Evolutionary conservation across 2,888 invertebrate genomes (phyloP).

Genomic region (Baccha elongata): DNA sequence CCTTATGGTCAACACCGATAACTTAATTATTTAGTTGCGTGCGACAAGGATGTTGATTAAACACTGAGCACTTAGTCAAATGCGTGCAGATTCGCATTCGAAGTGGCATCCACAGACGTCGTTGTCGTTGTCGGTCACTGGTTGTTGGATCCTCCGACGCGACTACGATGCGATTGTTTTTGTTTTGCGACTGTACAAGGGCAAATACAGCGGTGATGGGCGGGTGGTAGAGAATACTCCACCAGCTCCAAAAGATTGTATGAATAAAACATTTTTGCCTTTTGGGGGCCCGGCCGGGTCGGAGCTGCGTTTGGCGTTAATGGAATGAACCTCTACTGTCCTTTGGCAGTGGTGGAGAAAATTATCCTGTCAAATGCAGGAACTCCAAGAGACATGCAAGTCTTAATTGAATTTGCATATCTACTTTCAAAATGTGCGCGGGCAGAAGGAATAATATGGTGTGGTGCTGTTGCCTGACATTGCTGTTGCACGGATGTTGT

Average conservation of each 20-base stretch:
- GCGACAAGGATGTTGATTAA: slow-evolving; percentile 76
- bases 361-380: slow-evolving; percentile 74
- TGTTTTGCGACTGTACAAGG: slow-evolving; percentile 35
- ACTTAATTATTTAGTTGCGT: slow-evolving; percentile 77
- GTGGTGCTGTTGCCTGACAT: slow-evolving; percentile 11
- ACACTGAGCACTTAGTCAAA: slow-evolving; percentile 77
- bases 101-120: slow-evolving; percentile 61
- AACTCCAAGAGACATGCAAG: slow-evolving; percentile 71
- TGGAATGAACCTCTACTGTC: slow-evolving; percentile 71
- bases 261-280: slow-evolving; percentile 71
- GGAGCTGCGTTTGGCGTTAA: slow-evolving; percentile 57
- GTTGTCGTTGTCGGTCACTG: slow-evolving; percentile 14
- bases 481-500: slow-evolving; percentile 32
- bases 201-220: background rate
- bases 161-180: slow-evolving; percentile 31
- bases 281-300: slow-evolving; percentile 23
- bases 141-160: slow-evolving; percentile 22
- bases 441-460: too few species aligned
- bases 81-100: slow-evolving; percentile 75
- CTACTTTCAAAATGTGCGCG: slow-evolving; percentile 46
- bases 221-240: background rate
- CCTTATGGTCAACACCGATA: slow-evolving; percentile 71
- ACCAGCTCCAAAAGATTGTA: slow-evolving; percentile 57
- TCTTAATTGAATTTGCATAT: slow-evolving; percentile 74
- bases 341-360: slow-evolving; percentile 70